phyloP scores from a whole-genome alignment of 2,113 vertebrate species.

The Electrona antarctica region DNA sequence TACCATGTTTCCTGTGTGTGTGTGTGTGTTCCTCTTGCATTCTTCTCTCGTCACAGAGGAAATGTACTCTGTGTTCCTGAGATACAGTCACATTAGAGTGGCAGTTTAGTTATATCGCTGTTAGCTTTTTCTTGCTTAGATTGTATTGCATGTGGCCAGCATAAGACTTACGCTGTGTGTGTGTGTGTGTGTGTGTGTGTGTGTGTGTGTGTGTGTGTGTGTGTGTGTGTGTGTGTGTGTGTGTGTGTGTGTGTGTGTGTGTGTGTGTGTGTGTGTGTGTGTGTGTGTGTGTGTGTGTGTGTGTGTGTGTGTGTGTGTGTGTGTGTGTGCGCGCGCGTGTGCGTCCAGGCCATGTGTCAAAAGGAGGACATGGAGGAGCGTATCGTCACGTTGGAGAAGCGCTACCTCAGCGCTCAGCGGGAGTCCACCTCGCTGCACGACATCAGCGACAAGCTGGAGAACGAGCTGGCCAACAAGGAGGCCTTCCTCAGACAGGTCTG shows the following conservation, averaged over 20 bases:
- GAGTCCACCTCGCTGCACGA: conserved; percentile 98
- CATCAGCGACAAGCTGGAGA: conserved; percentile 99
- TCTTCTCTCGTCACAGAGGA: no score
- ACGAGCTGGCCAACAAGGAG: conserved; percentile 97
- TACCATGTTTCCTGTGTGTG: neutral
- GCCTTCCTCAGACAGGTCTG: conserved; percentile 95
- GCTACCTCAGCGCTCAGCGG: conserved; percentile 97
- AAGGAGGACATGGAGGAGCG: conserved; percentile 99
- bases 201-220: no score
- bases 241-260: no score
- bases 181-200: no score
- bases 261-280: no score
- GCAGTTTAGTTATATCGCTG: no score
- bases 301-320: conserved; percentile 7
- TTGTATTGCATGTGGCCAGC: no score
- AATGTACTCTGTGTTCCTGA: no score
- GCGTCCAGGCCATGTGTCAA: conserved; percentile 93
- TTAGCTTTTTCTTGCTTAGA: no score
- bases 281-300: neutral
- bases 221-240: no score
- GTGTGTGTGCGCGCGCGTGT: conserved; percentile 12
- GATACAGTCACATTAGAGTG: no score
- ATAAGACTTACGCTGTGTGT: no score
- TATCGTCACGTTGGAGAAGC: conserved; percentile 96
- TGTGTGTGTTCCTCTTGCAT: conserved; percentile 2